Conservation (phyloP, 2,888 invertebrate genomes). For the Campoplex capitator region DNA sequence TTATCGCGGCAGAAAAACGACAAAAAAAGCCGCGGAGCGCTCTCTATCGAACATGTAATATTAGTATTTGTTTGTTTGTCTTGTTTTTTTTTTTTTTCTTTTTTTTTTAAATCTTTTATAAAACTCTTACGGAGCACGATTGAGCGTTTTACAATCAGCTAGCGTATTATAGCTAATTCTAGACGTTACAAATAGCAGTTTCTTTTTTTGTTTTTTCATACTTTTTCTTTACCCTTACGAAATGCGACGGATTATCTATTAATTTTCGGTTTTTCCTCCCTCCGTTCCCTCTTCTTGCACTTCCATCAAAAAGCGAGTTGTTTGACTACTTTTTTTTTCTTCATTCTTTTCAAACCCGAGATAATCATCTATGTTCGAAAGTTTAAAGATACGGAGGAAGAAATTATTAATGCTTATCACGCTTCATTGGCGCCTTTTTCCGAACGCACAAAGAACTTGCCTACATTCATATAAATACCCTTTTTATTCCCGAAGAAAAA, state of each 20-base stretch:
- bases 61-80: constrained; percentile 14
- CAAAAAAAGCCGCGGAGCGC: constrained; percentile 41
- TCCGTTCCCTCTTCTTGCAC: background rate
- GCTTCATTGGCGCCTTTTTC: constrained; percentile 25
- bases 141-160: constrained; percentile 64
- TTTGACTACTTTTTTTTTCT: constrained; percentile 8
- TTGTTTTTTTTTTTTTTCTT: background rate
- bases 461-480: constrained; percentile 57
- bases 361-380: constrained; percentile 1
- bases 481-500: constrained; percentile 55
- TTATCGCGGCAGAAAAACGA: constrained; percentile 43
- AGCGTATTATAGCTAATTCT: constrained; percentile 67
- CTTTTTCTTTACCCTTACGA: constrained; percentile 50
- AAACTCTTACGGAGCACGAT: constrained; percentile 61
- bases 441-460: constrained; percentile 26
- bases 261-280: constrained; percentile 18
- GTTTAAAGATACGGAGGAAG: background rate
- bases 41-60: constrained; percentile 62
- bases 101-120: constrained; percentile 37
- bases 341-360: constrained; percentile 3
- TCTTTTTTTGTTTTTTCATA: constrained; percentile 3
- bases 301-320: constrained; percentile 11
- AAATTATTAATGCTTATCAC: constrained; percentile 29
- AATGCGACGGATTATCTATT: constrained; percentile 53
- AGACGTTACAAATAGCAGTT: constrained; percentile 60